phyloP scores from a whole-genome alignment of 2,113 vertebrate species.

The Melanocharis versteri region DNA sequence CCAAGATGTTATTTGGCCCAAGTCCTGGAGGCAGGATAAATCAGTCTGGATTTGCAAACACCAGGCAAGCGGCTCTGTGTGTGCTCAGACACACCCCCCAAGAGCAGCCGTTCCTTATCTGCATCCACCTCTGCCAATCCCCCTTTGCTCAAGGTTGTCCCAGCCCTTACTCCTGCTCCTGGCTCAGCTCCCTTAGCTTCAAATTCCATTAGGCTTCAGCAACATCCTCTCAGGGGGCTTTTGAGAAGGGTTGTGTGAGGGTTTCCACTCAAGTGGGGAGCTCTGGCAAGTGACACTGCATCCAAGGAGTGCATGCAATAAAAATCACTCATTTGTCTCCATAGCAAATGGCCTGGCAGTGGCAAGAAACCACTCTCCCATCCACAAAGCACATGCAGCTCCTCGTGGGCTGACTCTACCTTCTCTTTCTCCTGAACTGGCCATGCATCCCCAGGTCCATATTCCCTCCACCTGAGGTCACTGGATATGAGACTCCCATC shows the following conservation, averaged over 20 bases:
- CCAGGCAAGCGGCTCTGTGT: not conserved
- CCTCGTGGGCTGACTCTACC: not conserved
- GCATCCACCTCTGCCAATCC: not conserved
- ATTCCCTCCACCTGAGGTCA: not conserved
- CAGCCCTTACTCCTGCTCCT: not conserved
- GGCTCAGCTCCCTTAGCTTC: not conserved
- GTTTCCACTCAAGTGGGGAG: not conserved
- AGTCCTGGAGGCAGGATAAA: conserved; percentile 30
- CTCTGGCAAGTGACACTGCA: not conserved
- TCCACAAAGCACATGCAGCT: not conserved
- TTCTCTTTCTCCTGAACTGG: not conserved
- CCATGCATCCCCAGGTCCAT: not conserved
- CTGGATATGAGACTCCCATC: not conserved
- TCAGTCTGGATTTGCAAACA: conserved; percentile 11
- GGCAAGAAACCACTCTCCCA: not conserved
- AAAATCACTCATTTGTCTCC: not conserved
- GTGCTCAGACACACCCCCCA: not conserved
- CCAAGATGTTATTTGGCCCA: conserved; percentile 26
- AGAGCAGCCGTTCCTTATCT: not conserved
- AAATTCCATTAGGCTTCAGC: not conserved
- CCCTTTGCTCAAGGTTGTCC: not conserved
- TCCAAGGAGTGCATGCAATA: not conserved
- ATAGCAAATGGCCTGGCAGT: not conserved
- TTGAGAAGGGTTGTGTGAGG: not conserved
- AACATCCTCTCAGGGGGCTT: not conserved